Evolutionary conservation across 2,888 invertebrate species (phyloP), one percentile per base, ranked within the genome.

Genomic region (Serrognathus titanus): DNA sequence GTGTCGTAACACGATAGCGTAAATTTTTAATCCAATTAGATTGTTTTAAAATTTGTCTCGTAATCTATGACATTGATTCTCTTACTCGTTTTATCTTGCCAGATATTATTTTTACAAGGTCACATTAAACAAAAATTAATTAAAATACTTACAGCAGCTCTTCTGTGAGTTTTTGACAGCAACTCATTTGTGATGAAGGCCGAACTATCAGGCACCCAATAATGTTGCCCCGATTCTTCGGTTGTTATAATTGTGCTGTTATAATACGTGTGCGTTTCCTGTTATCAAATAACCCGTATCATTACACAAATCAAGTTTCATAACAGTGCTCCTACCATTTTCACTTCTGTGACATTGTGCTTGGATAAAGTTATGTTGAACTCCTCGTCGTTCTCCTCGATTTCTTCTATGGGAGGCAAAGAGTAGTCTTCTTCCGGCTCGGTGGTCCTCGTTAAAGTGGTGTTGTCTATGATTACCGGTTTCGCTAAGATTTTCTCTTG

Each of bases 201-300:
- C 57, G 84, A 80, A 1, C 80, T 81, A 71, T 92, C 82, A 68
- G 90, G 84, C 1, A 86, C 81, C 92, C 94, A 94, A 71, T 85
- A 85, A 43, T 81, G 77, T 39, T 82, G 79, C 50, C 87, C 88
- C 60, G 82, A 78, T 0, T 77, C 75, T 55, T 79, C 75, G 74
- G 86, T 84, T 2, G 83, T 81, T 59, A 83, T 82, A 65, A 88
- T 84, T 0, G 86, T 80, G 69, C 91, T 92, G 74, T 90, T 91
- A 80, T 94, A 94, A 78, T 91, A 94, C 51, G 82, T 79, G 74
- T 91, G 90, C 58, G 83, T 78, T 70, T 92, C 91, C 84, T 89
- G 77, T 31, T 70, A 68, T 57, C 55, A 55, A 52, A 57, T 49
- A 13, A 39, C n/a, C 12, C 5, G 12, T 2, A 4, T 8, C 4